Base-by-base conservation (phyloP, 2,113 vertebrate genomes). In the Recurvirostra avosetta region DNA sequence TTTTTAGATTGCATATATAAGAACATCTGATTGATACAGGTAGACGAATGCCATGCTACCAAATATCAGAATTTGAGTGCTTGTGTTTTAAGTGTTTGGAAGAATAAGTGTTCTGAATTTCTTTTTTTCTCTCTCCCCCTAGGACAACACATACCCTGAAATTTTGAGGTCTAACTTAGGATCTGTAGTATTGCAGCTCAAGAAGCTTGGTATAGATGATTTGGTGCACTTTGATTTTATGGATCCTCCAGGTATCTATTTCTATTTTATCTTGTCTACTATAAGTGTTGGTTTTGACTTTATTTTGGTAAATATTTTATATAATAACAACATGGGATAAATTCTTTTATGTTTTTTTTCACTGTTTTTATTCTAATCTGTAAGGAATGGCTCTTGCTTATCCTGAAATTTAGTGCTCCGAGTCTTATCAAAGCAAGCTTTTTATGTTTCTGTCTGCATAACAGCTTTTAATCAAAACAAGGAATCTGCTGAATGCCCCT, bases 161-260 rank as follows among this genome's bases (percentile, higher is more conserved):
- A 99, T 99, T 96, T 98, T 99, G 94, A 98, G 99, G 91, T 99
- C 99, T 72, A 99, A 99, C 96, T 98, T 99, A 96, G 99, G 99
- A 94, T 99, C 99, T 61, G 99, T 99, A 95, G 99, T 99, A 73
- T 98, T 99, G 94, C 99, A 99, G 92, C 97, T 99, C 94, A 99
- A 99, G 98, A 99, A 99, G 97, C 99, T 99, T 94, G 99, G 99
- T 72, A 99, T 99, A 90, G 99, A 99, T 96, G 99, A 99, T 95
- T 98, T 99, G 97, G 99, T 99, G 83, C 99, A 99, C 98, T 99
- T 99, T 93, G 99, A 99, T 98, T 99, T 99, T 98, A 99, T 99
- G 99, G 99, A 99, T 92, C 99, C 99, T 90, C 99, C 99, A 98
- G 99, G 99, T 99, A 98, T 78, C 81, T 92, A 36, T 77, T 84